phyloP scores from a whole-genome alignment of 2,888 invertebrate genomes.

The Nycteola revayana region DNA sequence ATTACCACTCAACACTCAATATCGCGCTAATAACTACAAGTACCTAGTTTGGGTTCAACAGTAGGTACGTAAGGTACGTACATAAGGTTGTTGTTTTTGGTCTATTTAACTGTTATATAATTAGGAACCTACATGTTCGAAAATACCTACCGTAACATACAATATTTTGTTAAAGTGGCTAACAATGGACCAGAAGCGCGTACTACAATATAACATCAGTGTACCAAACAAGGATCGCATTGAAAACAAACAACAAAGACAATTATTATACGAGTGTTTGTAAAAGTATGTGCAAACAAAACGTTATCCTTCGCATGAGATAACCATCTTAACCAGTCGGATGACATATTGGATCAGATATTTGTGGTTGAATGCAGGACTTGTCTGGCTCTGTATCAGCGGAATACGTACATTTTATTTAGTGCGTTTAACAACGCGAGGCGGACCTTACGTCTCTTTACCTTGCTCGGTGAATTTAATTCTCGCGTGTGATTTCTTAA shows the following conservation, averaged over 20 bases:
- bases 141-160: too few species aligned
- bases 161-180: too few species aligned
- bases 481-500: constrained; percentile 24
- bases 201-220: too few species aligned
- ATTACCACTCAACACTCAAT: too few species aligned
- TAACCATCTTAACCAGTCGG: constrained; percentile 10
- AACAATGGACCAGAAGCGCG: too few species aligned
- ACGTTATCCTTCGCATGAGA: not conserved
- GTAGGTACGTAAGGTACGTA: too few species aligned
- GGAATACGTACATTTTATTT: constrained; percentile 18
- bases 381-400: constrained; percentile 24
- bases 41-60: too few species aligned
- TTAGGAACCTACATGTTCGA: too few species aligned
- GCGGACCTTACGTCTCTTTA: constrained; percentile 29
- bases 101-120: too few species aligned
- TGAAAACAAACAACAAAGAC: constrained; percentile 17
- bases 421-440: constrained; percentile 37
- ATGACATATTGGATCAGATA: constrained; percentile 19
- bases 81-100: too few species aligned
- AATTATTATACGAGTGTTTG: constrained; percentile 8
- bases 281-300: not conserved
- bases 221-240: too few species aligned
- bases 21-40: too few species aligned
- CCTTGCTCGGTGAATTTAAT: constrained; percentile 22
- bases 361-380: constrained; percentile 17